Base-by-base conservation (phyloP, 2,888 invertebrate species). In the Amphipoea oculea region DNA sequence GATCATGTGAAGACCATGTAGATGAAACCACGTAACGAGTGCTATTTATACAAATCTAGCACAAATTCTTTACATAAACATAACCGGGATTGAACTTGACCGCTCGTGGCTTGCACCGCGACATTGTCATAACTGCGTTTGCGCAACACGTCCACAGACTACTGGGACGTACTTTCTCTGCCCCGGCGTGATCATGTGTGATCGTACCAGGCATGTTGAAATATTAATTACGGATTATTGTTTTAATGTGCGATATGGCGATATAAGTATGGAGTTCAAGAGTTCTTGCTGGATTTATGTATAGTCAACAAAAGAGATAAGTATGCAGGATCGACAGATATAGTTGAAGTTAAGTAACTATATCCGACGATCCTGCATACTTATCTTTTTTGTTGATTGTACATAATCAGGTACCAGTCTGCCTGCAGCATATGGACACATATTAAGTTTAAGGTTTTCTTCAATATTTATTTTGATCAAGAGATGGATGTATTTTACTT, bases 101-200 rank as follows among this genome's bases (percentile, higher is more conserved):
- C 89, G 89, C 92, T 82, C 74, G 72, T 92, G 86, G 12, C 90
- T 92, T 92, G 90, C 78, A 78, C 87, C 89, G 82, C 79, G 74
- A 78, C 85, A 76, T 83, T 84, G 84, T 88, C 86, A 88, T 86
- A 89, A 81, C 83, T 70, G 82, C 78, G 71, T 77, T 92, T 92
- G 89, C 92, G 91, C 89, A 93, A 92, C 84, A 75, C 73, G 75
- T 69, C 73, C 73, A 62, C 75, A 40, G 57, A 75, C 81, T 78
- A 82, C 75, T 86, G 91, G 91, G 92, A 91, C 91, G 89, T 84
- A 88, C 93, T 92, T 93, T 93, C 93, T 90, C 92, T 80, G 82
- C 81, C 72, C 73, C 71, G 20, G 77, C 73, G 79, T 75, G 73
- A 69, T 80, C 84, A 76, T 84, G 85, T 78, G 85, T 77, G 75